Evolutionary conservation across 2,888 invertebrate species (phyloP), one percentile per base, ranked within the genome.

Genomic region (Ochropleura leucogaster): DNA sequence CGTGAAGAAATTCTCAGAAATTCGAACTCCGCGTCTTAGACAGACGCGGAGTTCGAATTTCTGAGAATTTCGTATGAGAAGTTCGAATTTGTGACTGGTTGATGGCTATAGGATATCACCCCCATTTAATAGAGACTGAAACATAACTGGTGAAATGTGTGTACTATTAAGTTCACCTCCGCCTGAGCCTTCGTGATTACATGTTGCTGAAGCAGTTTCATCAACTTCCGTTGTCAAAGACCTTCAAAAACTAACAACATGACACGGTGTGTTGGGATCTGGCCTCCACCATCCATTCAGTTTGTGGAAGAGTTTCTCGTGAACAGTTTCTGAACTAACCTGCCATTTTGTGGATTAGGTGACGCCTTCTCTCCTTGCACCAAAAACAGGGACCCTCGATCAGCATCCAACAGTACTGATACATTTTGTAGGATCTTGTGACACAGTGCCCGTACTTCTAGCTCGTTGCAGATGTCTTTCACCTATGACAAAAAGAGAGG

Each of bases 371-470:
- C 96, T 12, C 96, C 96, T 94, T 98, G 98, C 75, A 99, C 98
- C 89, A 99, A 97, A 96, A 99, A 99, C 90, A 99, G 96, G 46
- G 99, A 99, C 68, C 99, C 99, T 68, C 99, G 97, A 94, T 99
- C 99, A 18, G 99, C 99, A 91, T 99, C 98, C 87, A 99, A 97
- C 62, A 99, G 97, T 89, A 98, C 98, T 90, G 98, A 98, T 77
- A 99, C 99, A 94, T 99, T 99, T 94, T 99, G 98, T 74, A 99
- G 97, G 92, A 99, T 99, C 97, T 99, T 99, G 97, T 99, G 99
- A 93, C 99, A 99, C 86, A 99, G 96, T 60, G 98, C 98, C 87
- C 99, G 97, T 72, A 99, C 98, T 93, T 99, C 99, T 90, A 99
- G 96, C 95, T 99, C 99, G 95, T 99, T 99, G 95, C 99, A 99